Evolutionary conservation across 2,888 invertebrate genomes (phyloP), one percentile per base, ranked within the genome.

Genomic region (Phrixothrix hirtus): DNA sequence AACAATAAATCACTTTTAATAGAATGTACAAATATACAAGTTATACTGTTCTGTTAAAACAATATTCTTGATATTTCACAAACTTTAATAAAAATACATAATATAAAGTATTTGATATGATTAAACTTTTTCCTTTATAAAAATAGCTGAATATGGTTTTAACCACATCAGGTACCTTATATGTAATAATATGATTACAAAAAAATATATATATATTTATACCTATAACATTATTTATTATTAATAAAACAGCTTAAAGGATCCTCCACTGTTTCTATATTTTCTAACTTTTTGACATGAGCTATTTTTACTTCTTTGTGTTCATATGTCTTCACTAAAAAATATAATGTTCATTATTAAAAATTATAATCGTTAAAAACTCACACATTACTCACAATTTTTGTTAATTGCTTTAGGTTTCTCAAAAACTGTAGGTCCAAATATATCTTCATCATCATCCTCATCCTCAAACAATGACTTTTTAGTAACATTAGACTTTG

Each of bases 361-460:
- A 17, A 36, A 25, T 21, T 36, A n/a, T 15, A 36, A 34, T 21
- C n/a, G n/a, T 1, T 21, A 2, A 21, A 25, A 10, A 42, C 1
- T 13, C 7, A 9, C 2, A 31, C 5, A 42, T n/a, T n/a, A n/a
- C n/a, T n/a, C n/a, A n/a, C n/a, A n/a, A n/a, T n/a, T n/a, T n/a
- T n/a, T n/a, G n/a, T n/a, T n/a, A n/a, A n/a, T 7, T 17, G 21
- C 11, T 1, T 17, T 21, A 9, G 25, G 10, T 47, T 11, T 42
- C 12, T 37, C 35, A 26, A 25, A 30, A 9, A 34, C 48, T 12
- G 31, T 54, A 1, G 59, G 51, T 12, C 63, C 58, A 59, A 70
- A 70, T 17, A 70, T 48, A 57, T 69, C 69, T 27, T 70, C 71
- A 25, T 69, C 70, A 42, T 67, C 66, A 9, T 63, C 62, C 41